A percentile compares a stretch with the other conserved stretches of the same genome.
These are phyloP conservation scores for Metacarcinus magister DNA, from an alignment of 2,888 invertebrate genomes.

Conservation along the genomic window DNA sequence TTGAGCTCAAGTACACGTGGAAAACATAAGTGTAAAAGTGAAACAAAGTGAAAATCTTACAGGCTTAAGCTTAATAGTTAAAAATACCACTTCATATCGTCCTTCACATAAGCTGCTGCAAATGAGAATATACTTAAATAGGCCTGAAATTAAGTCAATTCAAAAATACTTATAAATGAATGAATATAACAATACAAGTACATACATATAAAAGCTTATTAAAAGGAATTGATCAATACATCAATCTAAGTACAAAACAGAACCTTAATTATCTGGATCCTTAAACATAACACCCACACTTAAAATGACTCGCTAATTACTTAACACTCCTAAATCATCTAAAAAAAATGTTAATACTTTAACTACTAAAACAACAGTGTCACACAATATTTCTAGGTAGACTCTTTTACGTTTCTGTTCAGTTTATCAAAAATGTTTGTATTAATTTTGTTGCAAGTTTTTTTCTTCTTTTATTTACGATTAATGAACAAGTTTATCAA, in stretches of 20 bases:
- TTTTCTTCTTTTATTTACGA: too few relatives aligned
- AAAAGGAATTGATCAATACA: not conserved
- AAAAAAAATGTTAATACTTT: not conserved
- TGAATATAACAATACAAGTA: not conserved
- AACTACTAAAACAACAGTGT: not conserved
- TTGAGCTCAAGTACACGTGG: not conserved
- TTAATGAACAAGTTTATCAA: not conserved
- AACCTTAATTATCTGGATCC: not conserved
- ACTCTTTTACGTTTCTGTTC: too few relatives aligned
- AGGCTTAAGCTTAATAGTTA: not conserved
- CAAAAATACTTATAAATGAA: not conserved
- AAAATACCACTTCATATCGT: not conserved
- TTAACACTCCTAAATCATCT: not conserved
- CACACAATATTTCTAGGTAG: not conserved
- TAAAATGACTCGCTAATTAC: not conserved
- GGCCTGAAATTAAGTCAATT: not conserved
- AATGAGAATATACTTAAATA: constrained; percentile 35
- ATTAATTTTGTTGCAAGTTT: too few relatives aligned
- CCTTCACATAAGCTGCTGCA: not conserved
- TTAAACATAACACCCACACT: not conserved
- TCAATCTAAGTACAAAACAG: not conserved
- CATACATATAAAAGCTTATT: not conserved
- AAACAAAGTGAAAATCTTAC: not conserved
- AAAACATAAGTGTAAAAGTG: not conserved
- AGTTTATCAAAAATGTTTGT: too few relatives aligned